Percentiles rank a stretch among this genome's conserved stretches.
Evolutionary conservation across 2,797 vertebrate species (phyloP).

Genomic region (Eleutherodactylus coqui): DNA sequence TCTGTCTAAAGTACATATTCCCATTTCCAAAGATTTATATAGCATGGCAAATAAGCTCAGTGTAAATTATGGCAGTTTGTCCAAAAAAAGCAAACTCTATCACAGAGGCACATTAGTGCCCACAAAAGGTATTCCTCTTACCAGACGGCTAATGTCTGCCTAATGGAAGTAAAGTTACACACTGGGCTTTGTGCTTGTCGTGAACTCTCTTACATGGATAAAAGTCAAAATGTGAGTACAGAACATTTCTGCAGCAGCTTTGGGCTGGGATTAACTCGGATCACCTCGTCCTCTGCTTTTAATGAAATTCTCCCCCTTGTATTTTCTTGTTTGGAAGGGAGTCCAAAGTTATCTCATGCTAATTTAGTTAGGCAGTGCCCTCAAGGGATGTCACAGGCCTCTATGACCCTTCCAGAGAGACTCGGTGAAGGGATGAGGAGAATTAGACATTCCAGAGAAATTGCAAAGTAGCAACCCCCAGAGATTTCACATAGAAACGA

Average conservation of each 20-base stretch:
- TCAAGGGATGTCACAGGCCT: conserved; percentile 87
- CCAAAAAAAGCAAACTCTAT: conserved; percentile 11
- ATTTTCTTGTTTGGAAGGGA: conserved; percentile 81
- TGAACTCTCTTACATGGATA: conserved; percentile 75
- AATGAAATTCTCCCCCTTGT: conserved; percentile 87
- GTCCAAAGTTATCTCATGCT: conserved; percentile 95
- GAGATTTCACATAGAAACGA: conserved; percentile 80
- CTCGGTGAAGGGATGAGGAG: conserved; percentile 82
- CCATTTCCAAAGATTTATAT: not conserved
- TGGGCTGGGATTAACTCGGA: conserved; percentile 84
- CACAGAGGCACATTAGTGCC: conserved; percentile 30
- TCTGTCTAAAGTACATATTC: not conserved
- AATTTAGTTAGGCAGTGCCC: conserved; percentile 99
- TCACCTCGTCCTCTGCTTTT: conserved; percentile 85
- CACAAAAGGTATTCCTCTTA: conserved; percentile 8
- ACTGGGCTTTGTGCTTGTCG: conserved; percentile 71
- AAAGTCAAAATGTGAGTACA: conserved; percentile 74
- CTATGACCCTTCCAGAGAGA: conserved; percentile 87
- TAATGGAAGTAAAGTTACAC: conserved; percentile 74
- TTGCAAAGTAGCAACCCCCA: conserved; percentile 86
- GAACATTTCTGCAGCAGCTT: conserved; percentile 78
- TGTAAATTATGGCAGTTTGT: conserved; percentile 12
- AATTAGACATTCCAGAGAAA: conserved; percentile 99
- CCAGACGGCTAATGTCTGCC: conserved; percentile 69
- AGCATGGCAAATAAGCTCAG: not conserved